These are phyloP conservation scores for Tolmerus cingulatus DNA, from an alignment of 2,888 invertebrate genomes.

Conservation along the genomic window DNA sequence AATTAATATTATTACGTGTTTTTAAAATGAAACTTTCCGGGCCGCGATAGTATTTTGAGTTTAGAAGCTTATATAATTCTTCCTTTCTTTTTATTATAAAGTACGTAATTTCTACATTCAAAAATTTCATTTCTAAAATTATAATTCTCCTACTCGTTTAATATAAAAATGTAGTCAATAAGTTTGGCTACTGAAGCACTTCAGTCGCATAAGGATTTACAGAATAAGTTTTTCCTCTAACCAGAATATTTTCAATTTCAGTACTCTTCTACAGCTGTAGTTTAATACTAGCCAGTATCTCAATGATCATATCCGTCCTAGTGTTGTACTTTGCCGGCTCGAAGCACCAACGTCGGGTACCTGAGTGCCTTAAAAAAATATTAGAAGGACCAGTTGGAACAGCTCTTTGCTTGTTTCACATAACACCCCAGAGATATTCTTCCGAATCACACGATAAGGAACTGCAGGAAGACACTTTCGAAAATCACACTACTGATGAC, in stretches of 20 bases:
- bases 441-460: constrained; percentile 53
- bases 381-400: constrained; percentile 55
- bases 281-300: constrained; percentile 64
- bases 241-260: constrained; percentile 53
- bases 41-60: neutral
- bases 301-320: constrained; percentile 63
- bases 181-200: no score
- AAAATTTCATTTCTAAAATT: no score
- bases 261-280: constrained; percentile 66
- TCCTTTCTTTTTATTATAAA: no score
- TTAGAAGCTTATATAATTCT: no score
- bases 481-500: constrained; percentile 57
- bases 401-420: constrained; percentile 5
- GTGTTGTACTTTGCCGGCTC: constrained; percentile 67
- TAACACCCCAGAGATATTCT: neutral
- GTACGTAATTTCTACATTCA: no score
- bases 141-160: no score
- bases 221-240: neutral
- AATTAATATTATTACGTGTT: neutral
- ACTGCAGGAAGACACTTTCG: constrained; percentile 63
- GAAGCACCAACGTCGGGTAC: constrained; percentile 62
- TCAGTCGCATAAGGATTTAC: neutral
- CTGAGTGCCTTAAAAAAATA: constrained; percentile 59
- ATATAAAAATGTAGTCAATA: no score
- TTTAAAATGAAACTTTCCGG: neutral